phyloP scores from a whole-genome alignment of 2,888 invertebrate genomes.

The Coremacera marginata region DNA sequence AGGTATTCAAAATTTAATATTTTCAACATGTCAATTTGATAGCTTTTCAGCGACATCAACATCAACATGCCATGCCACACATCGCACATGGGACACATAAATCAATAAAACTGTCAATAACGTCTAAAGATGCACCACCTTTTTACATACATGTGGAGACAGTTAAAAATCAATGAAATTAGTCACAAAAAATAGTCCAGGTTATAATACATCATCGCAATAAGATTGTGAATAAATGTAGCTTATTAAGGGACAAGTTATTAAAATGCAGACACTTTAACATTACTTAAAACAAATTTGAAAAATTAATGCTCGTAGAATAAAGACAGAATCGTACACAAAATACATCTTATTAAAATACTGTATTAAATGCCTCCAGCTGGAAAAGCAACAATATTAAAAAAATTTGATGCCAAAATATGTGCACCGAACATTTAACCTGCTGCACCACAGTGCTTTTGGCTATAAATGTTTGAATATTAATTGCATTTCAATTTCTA shows the following conservation, averaged over 20 bases:
- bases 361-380: not conserved
- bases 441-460: constrained; percentile 2
- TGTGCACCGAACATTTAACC: not conserved
- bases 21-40: not conserved
- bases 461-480: constrained; percentile 19
- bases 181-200: not conserved
- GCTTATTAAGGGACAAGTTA: not conserved
- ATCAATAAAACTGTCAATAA: constrained; percentile 41
- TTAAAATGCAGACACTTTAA: not conserved
- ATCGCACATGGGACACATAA: constrained; percentile 15
- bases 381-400: not conserved
- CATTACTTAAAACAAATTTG: too few relatives aligned
- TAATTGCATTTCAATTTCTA: constrained; percentile 26
- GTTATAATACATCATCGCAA: not conserved
- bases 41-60: not conserved
- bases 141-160: not conserved
- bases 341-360: not conserved
- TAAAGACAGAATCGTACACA: not conserved
- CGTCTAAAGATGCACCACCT: constrained; percentile 16
- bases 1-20: not conserved
- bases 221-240: not conserved
- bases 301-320: too few relatives aligned
- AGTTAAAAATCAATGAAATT: constrained; percentile 9
- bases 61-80: not conserved
- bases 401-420: not conserved